These are phyloP conservation scores for Phaetusa simplex DNA, from an alignment of 2,113 vertebrate species.

Conservation along the genomic window DNA sequence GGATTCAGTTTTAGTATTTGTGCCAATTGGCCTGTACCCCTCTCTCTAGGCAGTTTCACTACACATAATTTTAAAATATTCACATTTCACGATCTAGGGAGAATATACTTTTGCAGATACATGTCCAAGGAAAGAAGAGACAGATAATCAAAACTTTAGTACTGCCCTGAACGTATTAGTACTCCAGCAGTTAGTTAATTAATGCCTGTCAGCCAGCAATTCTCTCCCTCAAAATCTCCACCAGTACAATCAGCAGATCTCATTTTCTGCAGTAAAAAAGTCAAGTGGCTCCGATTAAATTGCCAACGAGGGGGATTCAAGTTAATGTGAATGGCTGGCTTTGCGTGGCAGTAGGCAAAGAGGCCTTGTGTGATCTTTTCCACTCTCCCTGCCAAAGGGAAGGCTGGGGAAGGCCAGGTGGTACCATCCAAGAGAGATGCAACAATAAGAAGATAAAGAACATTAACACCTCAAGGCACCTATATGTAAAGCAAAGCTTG, in stretches of 20 bases:
- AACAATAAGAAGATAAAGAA: background rate
- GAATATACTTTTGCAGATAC: background rate
- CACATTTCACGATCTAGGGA: background rate
- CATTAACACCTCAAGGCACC: background rate
- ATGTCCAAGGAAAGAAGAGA: background rate
- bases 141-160: background rate
- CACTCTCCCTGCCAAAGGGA: fast-evolving
- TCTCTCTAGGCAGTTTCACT: background rate
- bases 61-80: background rate
- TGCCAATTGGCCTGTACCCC: background rate
- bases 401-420: background rate
- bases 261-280: background rate
- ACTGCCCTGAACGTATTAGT: background rate
- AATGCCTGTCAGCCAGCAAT: background rate
- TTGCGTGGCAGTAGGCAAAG: background rate
- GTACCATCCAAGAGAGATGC: background rate
- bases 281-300: background rate
- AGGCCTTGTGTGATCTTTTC: background rate
- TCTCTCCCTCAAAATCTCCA: background rate
- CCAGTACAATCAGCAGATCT: background rate
- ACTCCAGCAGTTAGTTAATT: background rate
- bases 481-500: background rate
- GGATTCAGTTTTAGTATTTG: background rate
- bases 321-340: background rate
- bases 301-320: background rate